Evolutionary conservation across 64 coral and sea anemone species (phyloP).

Genomic region (Pocillopora verrucosa): DNA sequence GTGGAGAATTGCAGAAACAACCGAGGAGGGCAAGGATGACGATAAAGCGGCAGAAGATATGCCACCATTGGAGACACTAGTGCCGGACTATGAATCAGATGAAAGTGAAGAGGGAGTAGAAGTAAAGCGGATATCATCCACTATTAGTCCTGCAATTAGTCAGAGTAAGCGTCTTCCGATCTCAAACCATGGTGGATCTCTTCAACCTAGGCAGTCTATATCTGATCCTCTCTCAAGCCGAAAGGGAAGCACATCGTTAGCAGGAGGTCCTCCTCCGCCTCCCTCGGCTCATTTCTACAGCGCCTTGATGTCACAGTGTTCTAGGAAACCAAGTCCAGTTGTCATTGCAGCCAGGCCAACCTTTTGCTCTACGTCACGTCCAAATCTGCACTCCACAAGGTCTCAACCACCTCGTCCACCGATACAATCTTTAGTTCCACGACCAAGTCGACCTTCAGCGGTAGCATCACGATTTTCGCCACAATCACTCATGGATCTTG

Average conservation of each 20-base stretch:
- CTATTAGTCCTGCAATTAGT: background rate
- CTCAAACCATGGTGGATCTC: background rate
- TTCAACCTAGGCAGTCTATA: background rate
- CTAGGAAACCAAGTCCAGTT: slow-evolving; percentile 60
- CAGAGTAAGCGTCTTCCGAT: background rate
- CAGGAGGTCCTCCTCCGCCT: slow-evolving; percentile 72
- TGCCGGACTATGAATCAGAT: slow-evolving; percentile 7
- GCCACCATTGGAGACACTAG: background rate
- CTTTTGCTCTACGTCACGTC: background rate
- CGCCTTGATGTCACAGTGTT: slow-evolving; percentile 72
- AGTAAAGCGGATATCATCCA: background rate
- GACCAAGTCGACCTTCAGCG: background rate
- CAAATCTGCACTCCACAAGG: background rate
- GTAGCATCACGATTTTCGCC: background rate
- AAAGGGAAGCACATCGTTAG: background rate
- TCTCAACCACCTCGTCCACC: background rate
- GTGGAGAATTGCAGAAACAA: slow-evolving; percentile 10
- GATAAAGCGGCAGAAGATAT: background rate
- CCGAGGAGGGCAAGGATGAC: background rate
- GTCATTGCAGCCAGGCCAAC: slow-evolving; percentile 47
- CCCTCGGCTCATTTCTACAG: slow-evolving; percentile 69
- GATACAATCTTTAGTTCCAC: background rate
- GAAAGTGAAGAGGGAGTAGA: background rate
- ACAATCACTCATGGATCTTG: background rate
- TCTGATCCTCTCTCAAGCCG: background rate